Percentiles rank a stretch among this genome's conserved stretches.
phyloP scores from a whole-genome alignment of 1,140 invertebrate genomes.

The Microplitis mediator region DNA sequence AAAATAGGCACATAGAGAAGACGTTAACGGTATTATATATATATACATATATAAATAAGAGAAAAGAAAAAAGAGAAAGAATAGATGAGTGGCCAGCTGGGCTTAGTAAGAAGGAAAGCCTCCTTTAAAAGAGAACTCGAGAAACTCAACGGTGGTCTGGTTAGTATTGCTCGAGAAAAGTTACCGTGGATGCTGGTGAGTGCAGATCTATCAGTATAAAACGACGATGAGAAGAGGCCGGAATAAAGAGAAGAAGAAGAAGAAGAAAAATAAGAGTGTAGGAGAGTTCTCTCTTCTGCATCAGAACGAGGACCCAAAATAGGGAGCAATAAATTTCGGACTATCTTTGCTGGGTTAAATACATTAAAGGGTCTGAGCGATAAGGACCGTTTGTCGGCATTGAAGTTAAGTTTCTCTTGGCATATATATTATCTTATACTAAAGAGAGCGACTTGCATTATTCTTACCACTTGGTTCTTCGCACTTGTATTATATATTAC shows the following conservation, averaged over 20 bases:
- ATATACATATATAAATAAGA: neutral
- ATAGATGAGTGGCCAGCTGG: conserved; percentile 1
- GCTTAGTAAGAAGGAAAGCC: conserved; percentile 1
- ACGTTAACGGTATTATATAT: too few relatives aligned
- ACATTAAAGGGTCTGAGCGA: conserved; percentile 62
- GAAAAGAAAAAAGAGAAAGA: neutral
- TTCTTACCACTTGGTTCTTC: neutral
- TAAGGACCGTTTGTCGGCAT: conserved; percentile 40
- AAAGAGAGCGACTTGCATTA: neutral
- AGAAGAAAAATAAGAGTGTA: neutral
- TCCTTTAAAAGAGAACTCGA: conserved; percentile 11
- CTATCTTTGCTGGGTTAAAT: conserved; percentile 61
- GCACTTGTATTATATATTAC: too few relatives aligned
- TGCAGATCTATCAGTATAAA: conserved; percentile 2
- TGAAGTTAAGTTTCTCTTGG: conserved; percentile 10
- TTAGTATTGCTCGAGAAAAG: neutral
- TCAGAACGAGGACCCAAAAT: conserved; percentile 51
- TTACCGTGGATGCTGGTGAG: neutral
- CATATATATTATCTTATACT: neutral
- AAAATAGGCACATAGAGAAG: too few relatives aligned
- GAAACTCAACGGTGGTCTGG: conserved; percentile 14
- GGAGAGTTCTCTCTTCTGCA: neutral
- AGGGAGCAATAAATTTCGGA: conserved; percentile 60
- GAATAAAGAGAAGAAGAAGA: neutral
- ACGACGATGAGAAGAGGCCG: neutral